phyloP scores from a whole-genome alignment of 2,888 invertebrate genomes.

The Protodeltote pygarga region DNA sequence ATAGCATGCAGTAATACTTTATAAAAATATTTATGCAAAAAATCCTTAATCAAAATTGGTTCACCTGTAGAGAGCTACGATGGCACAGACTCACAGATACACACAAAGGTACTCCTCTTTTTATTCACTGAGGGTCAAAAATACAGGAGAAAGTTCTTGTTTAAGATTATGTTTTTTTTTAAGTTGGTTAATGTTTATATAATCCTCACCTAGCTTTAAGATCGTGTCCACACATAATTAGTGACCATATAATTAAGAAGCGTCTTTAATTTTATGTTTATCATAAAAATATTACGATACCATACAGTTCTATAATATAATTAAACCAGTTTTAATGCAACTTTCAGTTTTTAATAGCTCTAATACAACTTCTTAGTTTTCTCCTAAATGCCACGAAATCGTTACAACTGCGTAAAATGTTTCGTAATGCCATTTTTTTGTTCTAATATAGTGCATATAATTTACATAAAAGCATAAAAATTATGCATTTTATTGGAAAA shows the following conservation, averaged over 20 bases:
- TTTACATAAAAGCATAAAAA: too few species aligned
- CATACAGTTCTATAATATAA: slow-evolving; percentile 17
- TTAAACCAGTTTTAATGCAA: slow-evolving; percentile 6
- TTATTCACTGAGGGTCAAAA: too few species aligned
- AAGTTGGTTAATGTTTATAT: neutral
- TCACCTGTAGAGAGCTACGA: too few species aligned
- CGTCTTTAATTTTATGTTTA: slow-evolving; percentile 16
- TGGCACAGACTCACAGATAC: too few species aligned
- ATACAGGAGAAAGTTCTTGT: too few species aligned
- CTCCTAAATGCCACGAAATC: neutral
- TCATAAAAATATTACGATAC: slow-evolving; percentile 20
- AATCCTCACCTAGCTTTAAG: neutral
- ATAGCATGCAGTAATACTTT: too few species aligned
- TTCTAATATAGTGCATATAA: too few species aligned
- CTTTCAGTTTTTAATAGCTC: slow-evolving; percentile 8
- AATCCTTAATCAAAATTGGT: too few species aligned
- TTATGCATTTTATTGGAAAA: slow-evolving; percentile 32
- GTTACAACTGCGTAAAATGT: too few species aligned
- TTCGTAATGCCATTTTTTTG: slow-evolving; percentile 37
- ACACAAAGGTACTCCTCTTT: too few species aligned
- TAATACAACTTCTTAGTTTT: slow-evolving; percentile 5
- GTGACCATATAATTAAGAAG: slow-evolving; percentile 17
- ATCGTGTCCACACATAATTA: slow-evolving; percentile 2
- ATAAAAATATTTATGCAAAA: too few species aligned
- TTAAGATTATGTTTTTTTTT: too few species aligned